Evolutionary conservation across 2,888 invertebrate species (phyloP), one percentile per base, ranked within the genome.

Genomic region (Orchesellides sinensis): DNA sequence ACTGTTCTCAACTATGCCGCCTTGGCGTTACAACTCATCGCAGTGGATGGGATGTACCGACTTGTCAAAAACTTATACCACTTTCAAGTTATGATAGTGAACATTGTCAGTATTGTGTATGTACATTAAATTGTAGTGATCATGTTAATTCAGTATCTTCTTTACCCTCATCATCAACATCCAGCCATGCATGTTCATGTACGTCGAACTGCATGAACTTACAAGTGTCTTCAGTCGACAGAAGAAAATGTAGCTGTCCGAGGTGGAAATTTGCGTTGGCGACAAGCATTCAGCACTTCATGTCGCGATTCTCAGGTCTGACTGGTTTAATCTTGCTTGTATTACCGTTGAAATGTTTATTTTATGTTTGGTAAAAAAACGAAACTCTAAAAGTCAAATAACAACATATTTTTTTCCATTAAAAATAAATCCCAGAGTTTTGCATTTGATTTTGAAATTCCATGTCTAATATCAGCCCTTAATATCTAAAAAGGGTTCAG

Each of bases 241-340:
- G 19, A 32, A 52, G 29, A 56, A 49, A 32, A 40, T 80, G 66
- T 68, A 47, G 47, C 65, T 73, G 73, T 65, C 49, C 75, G 23
- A 70, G 70, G 32, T 84, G 84, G 84, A 83, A 79, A 32, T 79
- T 61, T 32, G 40, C 65, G 56, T 56, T 82, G 52, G 63, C 82
- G 47, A 73, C 82, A 5, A 49, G 59, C 23, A 63, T 84, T 47
- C 83, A 84, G 40, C 74, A 61, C 52, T 83, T 75, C 83, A 83
- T 84, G 59, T 73, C 83, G 56, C 70, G 74, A 75, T 75, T 84
- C 75, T 75, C 84, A 84, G 84, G 84, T 84, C 79, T 74, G 79
- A 21, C 72, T 70, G 19, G 65, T 45, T 59, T 54, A 32, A n/a
- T 19, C 47, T 47, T 32, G 47, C 10, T 54, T 69, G 3, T n/a